A percentile compares a stretch with the other conserved stretches of the same genome.
These are phyloP conservation scores for Aspiorhynchus laticeps DNA, from an alignment of 2,113 vertebrate species.

Conservation along the genomic window DNA sequence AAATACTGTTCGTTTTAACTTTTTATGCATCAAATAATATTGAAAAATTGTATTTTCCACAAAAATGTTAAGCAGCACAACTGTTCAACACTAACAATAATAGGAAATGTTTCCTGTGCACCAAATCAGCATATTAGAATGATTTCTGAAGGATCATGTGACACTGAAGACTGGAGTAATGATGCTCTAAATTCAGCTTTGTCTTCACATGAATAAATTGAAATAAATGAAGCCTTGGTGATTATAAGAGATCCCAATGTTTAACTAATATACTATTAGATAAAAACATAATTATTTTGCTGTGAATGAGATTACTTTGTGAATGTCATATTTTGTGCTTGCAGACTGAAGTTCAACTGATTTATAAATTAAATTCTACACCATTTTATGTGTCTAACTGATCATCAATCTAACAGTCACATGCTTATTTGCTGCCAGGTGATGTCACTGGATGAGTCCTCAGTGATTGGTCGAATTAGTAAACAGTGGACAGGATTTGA, in stretches of 20 bases:
- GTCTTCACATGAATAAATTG: background rate
- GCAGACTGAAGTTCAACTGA: background rate
- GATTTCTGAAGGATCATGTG: no score
- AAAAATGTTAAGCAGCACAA: background rate
- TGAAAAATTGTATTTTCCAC: background rate
- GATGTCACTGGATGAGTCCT: constrained; percentile 59
- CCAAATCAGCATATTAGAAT: background rate
- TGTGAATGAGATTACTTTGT: background rate
- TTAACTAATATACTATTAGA: background rate
- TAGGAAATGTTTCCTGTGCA: background rate
- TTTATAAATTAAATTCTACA: background rate
- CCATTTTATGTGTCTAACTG: background rate
- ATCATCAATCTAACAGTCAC: background rate
- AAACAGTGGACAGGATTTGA: constrained; percentile 69
- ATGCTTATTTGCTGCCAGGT: constrained; percentile 53
- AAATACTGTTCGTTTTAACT: no score
- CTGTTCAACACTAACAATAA: background rate
- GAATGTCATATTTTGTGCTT: background rate
- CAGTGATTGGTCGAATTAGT: constrained; percentile 66
- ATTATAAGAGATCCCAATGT: background rate
- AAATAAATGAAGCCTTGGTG: background rate
- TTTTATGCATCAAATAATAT: background rate
- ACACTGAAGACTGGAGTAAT: no score
- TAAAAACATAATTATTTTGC: background rate
- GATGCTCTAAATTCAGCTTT: no score